Conservation (phyloP, 2,888 invertebrate species). For the Ecdyonurus torrentis region DNA sequence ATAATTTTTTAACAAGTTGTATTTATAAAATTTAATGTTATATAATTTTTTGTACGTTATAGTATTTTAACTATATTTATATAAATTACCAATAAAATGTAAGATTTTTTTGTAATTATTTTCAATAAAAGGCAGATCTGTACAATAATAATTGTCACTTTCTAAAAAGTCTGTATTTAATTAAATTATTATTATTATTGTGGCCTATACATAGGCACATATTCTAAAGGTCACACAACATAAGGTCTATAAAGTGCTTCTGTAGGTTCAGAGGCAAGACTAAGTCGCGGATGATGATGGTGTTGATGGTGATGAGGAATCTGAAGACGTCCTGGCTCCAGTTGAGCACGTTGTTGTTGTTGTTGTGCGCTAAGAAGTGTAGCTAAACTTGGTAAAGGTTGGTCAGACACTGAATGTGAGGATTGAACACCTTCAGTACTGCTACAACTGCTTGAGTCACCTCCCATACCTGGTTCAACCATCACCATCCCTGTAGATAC, state of each 20-base stretch:
- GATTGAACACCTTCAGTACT: neutral
- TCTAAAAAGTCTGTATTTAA: too few relatives aligned
- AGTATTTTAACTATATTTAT: too few relatives aligned
- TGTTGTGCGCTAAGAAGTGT: slow-evolving; percentile 12
- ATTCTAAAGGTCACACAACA: slow-evolving; percentile 26
- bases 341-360: slow-evolving; percentile 15
- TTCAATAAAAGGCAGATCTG: too few relatives aligned
- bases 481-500: neutral
- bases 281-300: neutral
- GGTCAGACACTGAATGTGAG: neutral
- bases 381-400: slow-evolving; percentile 7
- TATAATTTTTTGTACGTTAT: too few relatives aligned
- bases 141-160: too few relatives aligned
- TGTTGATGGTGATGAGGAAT: neutral
- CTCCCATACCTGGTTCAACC: slow-evolving; percentile 11
- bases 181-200: too few relatives aligned
- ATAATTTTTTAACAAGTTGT: too few relatives aligned
- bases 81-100: too few relatives aligned
- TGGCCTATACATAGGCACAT: slow-evolving; percentile 10
- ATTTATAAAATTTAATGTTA: too few relatives aligned
- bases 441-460: slow-evolving; percentile 10
- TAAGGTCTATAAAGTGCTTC: slow-evolving; percentile 32
- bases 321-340: slow-evolving; percentile 5
- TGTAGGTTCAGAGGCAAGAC: slow-evolving; percentile 13
- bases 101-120: too few relatives aligned